A percentile compares a stretch with the other conserved stretches of the same genome.
These are phyloP conservation scores for Cosmia trapezina DNA, from an alignment of 2,888 invertebrate species.

Conservation along the genomic window DNA sequence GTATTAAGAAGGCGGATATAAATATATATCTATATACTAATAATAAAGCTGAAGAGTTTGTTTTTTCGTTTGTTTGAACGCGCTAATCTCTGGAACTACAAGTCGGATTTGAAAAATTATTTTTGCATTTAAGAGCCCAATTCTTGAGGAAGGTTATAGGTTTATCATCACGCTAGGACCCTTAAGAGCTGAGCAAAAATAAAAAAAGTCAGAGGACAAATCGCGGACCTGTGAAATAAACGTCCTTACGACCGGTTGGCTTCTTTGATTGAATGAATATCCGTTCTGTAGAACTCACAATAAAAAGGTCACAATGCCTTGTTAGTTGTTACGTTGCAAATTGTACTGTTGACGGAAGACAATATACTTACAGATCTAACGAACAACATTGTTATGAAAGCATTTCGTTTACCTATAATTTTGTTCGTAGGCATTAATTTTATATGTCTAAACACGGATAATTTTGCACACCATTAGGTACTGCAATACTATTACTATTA, in stretches of 20 bases:
- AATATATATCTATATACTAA: slow-evolving; percentile 10
- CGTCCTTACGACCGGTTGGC: slow-evolving; percentile 29
- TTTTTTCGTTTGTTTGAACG: too few species aligned
- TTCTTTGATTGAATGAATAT: slow-evolving; percentile 59
- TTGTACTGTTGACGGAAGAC: slow-evolving; percentile 9
- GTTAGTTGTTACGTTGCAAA: slow-evolving; percentile 32
- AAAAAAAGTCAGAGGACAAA: too few species aligned
- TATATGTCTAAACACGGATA: neutral
- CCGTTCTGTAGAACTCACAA: slow-evolving; percentile 27
- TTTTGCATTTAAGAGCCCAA: too few species aligned
- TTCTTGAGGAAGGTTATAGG: too few species aligned
- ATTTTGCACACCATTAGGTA: neutral
- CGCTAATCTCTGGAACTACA: too few species aligned
- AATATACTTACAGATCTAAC: slow-evolving; percentile 9
- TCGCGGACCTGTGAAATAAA: slow-evolving; percentile 31
- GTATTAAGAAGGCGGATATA: slow-evolving; percentile 37
- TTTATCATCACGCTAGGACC: too few species aligned
- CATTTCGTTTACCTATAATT: neutral
- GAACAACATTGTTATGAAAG: slow-evolving; percentile 7
- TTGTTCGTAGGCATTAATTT: neutral
- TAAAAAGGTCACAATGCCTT: slow-evolving; percentile 47
- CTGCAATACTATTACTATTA: neutral
- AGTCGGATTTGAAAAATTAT: too few species aligned
- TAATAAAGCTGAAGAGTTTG: too few species aligned
- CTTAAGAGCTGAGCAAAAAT: too few species aligned